A percentile compares a stretch with the other conserved stretches of the same genome.
Evolutionary conservation across 1,140 invertebrate species (phyloP).

Genomic region (Drosophila busckii): DNA sequence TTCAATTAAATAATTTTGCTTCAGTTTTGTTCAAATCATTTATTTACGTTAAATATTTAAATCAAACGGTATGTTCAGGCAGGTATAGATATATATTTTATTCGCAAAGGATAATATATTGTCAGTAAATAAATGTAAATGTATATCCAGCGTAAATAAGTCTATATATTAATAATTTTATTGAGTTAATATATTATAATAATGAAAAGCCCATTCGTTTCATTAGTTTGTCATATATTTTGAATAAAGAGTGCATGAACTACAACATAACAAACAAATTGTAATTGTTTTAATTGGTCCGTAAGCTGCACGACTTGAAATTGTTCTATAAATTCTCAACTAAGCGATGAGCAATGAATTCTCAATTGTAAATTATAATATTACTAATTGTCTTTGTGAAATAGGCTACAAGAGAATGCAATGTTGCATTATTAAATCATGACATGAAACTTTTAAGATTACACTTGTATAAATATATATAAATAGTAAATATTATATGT

Average conservation of each 20-base stretch:
- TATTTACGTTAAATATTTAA: slow-evolving; percentile 15
- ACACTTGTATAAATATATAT: no score
- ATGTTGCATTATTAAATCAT: no score
- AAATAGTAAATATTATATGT: no score
- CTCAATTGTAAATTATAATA: no score
- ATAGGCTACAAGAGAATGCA: no score
- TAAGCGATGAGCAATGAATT: no score
- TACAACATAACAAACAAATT: slow-evolving; percentile 79
- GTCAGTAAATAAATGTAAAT: slow-evolving; percentile 58
- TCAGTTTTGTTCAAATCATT: no score
- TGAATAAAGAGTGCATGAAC: slow-evolving; percentile 44
- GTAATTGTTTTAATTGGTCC: no score
- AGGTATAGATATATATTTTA: slow-evolving; percentile 37
- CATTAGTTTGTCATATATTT: slow-evolving; percentile 47
- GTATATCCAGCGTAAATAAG: slow-evolving; percentile 58
- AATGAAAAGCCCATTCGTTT: slow-evolving; percentile 39
- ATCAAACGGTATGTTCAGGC: slow-evolving; percentile 17
- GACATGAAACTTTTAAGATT: no score
- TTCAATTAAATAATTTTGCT: slow-evolving; percentile 10
- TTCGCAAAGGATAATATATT: slow-evolving; percentile 32
- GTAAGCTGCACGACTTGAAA: no score
- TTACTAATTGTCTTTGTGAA: no score
- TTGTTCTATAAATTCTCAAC: no score
- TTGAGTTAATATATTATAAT: slow-evolving; percentile 20
- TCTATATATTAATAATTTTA: slow-evolving; percentile 36